These are phyloP conservation scores for Haliclystus octoradiatus DNA, from an alignment of 30 jellyfish, hydroid and myxozoan genomes.

Conservation along the genomic window DNA sequence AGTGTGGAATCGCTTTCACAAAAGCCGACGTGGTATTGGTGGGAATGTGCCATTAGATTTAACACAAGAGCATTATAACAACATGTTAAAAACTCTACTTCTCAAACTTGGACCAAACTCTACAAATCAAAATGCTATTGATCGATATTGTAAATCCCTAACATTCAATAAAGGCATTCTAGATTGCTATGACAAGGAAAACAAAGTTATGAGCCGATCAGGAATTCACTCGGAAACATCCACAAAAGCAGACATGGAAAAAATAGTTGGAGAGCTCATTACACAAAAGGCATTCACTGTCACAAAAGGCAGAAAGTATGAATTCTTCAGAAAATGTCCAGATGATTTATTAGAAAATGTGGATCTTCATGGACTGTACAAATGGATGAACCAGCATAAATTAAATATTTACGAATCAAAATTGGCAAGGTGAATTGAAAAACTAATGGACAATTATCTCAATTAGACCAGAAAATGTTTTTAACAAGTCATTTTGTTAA, in stretches of 20 bases:
- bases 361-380: background rate
- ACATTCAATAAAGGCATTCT: background rate
- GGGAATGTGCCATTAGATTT: conserved; percentile 1
- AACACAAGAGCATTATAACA: conserved; percentile 1
- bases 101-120: background rate
- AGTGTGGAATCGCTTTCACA: conserved; percentile 4
- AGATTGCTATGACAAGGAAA: background rate
- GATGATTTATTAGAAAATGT: background rate
- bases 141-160: background rate
- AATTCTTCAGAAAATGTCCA: background rate
- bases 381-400: background rate
- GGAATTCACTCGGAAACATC: conserved; percentile 1
- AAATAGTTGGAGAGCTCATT: conserved; percentile 6
- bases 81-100: background rate
- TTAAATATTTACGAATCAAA: background rate
- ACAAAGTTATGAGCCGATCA: conserved; percentile 3
- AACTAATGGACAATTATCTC: background rate
- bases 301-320: background rate
- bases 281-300: background rate
- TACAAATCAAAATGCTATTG: background rate
- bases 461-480: too few species aligned
- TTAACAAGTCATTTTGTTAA: too few species aligned
- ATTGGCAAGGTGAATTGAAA: background rate
- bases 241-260: conserved; percentile 1
- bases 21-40: background rate